A percentile compares a stretch with the other conserved stretches of the same genome.
These are phyloP conservation scores for Cynodonichthys magdalenae DNA, from an alignment of 2,797 vertebrate genomes.

Conservation along the genomic window DNA sequence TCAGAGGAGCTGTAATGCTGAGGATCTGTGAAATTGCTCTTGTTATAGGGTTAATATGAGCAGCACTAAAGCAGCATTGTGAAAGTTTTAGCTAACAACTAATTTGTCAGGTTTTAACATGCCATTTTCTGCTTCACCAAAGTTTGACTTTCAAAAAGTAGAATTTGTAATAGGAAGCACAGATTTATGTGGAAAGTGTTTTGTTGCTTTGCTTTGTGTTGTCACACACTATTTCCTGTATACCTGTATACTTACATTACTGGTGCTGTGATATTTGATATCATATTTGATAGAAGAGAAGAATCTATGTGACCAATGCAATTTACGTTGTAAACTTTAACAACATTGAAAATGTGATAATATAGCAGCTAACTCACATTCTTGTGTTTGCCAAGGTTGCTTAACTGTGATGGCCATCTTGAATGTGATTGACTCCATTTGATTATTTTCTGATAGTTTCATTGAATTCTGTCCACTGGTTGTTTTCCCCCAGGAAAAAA, in stretches of 20 bases:
- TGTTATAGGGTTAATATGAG: constrained; percentile 46
- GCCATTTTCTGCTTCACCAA: neutral
- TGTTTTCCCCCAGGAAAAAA: too few relatives aligned
- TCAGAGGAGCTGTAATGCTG: constrained; percentile 67
- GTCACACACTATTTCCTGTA: too few relatives aligned
- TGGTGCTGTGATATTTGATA: neutral
- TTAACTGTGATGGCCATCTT: too few relatives aligned
- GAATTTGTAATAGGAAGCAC: neutral
- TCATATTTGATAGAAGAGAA: neutral
- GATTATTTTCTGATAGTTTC: too few relatives aligned
- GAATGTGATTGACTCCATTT: too few relatives aligned
- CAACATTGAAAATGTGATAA: too few relatives aligned
- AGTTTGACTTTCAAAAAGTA: neutral
- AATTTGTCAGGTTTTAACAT: constrained; percentile 10
- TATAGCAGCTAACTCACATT: too few relatives aligned
- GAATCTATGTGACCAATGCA: neutral
- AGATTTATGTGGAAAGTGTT: neutral
- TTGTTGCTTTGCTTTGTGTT: too few relatives aligned
- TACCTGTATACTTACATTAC: too few relatives aligned
- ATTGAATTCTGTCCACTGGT: too few relatives aligned
- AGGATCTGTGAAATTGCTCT: constrained; percentile 70
- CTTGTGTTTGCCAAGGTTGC: too few relatives aligned
- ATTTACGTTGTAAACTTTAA: neutral
- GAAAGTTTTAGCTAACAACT: constrained; percentile 40
- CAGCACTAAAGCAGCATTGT: constrained; percentile 28